These are phyloP conservation scores for Mallotus villosus DNA, from an alignment of 2,797 vertebrate species.

Conservation along the genomic window DNA sequence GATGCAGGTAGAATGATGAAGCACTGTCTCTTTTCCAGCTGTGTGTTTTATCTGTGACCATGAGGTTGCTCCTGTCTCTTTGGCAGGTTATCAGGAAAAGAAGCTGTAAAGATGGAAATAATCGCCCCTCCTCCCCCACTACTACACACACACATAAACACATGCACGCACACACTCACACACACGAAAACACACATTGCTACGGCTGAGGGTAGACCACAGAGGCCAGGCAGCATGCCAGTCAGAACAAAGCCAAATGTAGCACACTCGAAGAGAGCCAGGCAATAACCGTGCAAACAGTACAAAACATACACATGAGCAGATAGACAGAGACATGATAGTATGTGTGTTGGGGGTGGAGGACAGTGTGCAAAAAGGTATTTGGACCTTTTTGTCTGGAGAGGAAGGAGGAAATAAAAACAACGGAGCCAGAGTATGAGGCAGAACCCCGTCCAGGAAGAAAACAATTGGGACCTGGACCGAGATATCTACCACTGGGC, in stretches of 20 bases:
- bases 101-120: too few relatives aligned
- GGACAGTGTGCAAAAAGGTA: conserved; percentile 35
- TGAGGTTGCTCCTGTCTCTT: conserved; percentile 33
- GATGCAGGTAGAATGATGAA: not conserved
- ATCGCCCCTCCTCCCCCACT: not conserved
- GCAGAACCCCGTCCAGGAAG: not conserved
- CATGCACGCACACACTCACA: not conserved
- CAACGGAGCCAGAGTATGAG: not conserved
- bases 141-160: conserved; percentile 26
- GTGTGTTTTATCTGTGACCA: conserved; percentile 35
- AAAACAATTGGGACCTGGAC: not conserved
- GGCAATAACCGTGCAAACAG: conserved; percentile 77
- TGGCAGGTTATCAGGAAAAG: conserved; percentile 16
- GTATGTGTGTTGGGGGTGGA: conserved; percentile 51
- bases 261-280: conserved; percentile 86
- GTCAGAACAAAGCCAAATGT: conserved; percentile 72
- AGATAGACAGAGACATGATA: conserved; percentile 23
- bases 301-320: conserved; percentile 49
- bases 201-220: conserved; percentile 74
- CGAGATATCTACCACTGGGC: too few relatives aligned
- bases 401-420: conserved; percentile 39
- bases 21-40: conserved; percentile 18
- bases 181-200: conserved; percentile 22
- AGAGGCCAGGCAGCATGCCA: conserved; percentile 85
- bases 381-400: conserved; percentile 45